phyloP scores from a whole-genome alignment of 2,113 vertebrate species.

The Cryptotis parvus region DNA sequence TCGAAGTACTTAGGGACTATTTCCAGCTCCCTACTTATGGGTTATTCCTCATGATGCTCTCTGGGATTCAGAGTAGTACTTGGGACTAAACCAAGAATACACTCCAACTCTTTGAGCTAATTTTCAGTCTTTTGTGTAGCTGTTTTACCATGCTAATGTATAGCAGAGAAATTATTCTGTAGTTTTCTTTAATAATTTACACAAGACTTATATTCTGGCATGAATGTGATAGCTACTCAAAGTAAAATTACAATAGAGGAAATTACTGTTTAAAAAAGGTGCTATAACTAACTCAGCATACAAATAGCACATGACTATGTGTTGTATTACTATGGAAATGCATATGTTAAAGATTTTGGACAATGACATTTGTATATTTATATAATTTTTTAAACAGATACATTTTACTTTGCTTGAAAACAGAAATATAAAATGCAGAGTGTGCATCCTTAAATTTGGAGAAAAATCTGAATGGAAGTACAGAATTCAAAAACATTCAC shows the following conservation, averaged over 20 bases:
- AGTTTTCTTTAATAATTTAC: not conserved
- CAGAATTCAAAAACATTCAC: not conserved
- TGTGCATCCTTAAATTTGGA: not conserved
- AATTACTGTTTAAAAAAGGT: constrained; percentile 14
- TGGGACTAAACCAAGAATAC: no score
- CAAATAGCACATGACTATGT: not conserved
- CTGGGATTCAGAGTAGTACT: no score
- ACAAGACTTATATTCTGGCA: not conserved
- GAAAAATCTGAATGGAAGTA: no score
- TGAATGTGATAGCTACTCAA: not conserved
- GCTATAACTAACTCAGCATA: not conserved
- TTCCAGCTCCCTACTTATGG: no score
- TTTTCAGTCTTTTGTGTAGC: not conserved
- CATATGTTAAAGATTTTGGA: constrained; percentile 22
- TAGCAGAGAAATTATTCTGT: not conserved
- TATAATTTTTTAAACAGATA: not conserved
- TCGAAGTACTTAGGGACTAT: no score
- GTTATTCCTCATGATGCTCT: no score
- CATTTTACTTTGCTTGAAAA: not conserved
- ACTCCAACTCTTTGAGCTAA: no score
- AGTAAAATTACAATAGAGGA: not conserved
- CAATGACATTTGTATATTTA: not conserved
- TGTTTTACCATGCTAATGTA: not conserved
- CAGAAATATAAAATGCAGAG: constrained; percentile 31
- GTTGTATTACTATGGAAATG: not conserved